Percentiles rank a stretch among this genome's conserved stretches.
Conservation (phyloP, 2,797 vertebrate genomes). For the Phrynocephalus vlangalii region DNA sequence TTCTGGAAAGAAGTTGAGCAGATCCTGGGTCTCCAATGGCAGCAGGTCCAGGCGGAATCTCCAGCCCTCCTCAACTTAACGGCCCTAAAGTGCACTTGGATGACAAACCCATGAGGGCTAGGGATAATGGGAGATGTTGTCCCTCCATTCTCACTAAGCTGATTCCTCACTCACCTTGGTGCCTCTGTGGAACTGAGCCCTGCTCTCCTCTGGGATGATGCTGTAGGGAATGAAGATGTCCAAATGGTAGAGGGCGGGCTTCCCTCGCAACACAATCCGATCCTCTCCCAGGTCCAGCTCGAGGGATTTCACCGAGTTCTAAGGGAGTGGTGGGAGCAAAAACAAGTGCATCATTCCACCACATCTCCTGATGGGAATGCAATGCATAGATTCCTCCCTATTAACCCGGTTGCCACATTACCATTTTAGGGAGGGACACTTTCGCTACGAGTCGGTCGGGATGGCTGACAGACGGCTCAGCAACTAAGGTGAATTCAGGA, state of each 20-base stretch:
- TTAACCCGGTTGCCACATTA: constrained; percentile 49
- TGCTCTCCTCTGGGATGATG: constrained; percentile 80
- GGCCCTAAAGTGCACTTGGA: neutral
- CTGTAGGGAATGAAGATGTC: constrained; percentile 84
- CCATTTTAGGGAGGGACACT: constrained; percentile 87
- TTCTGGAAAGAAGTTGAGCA: neutral
- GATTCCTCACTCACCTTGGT: constrained; percentile 78
- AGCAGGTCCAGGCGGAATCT: neutral
- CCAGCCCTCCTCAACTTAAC: neutral
- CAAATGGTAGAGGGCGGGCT: constrained; percentile 82
- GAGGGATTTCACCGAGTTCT: constrained; percentile 74
- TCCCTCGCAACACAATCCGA: constrained; percentile 80
- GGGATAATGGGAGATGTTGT: too few relatives aligned
- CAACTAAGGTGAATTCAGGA: constrained; percentile 29
- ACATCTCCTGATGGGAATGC: neutral
- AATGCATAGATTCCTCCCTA: neutral
- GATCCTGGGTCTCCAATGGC: neutral
- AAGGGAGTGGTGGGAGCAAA: neutral
- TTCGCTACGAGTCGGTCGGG: constrained; percentile 86
- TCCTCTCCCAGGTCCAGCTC: constrained; percentile 88
- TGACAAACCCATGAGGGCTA: neutral
- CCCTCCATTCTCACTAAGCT: too few relatives aligned
- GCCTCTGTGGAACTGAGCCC: constrained; percentile 84
- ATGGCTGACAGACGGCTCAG: constrained; percentile 61
- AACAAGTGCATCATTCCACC: neutral